Evolutionary conservation across 1,140 invertebrate species (phyloP), one percentile per base, ranked within the genome.

Genomic region (Diuraphis noxia): DNA sequence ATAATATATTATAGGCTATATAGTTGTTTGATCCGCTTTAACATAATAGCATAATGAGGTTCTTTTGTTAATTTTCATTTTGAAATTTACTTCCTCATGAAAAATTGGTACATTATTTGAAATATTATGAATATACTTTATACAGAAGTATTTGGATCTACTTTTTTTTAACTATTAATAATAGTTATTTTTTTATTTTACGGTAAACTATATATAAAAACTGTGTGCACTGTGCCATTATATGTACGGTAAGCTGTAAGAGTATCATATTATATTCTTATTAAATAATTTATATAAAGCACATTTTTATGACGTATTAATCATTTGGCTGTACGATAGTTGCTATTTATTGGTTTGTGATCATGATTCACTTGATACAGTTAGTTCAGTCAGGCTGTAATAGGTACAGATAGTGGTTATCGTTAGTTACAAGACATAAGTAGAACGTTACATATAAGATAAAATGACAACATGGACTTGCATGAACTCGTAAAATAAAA

Each of bases 371-470:
- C 7, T 10, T 8, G 38, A 9, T 89, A 43, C 40, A 77, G 52
- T 89, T 89, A 21, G 56, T 89, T 89, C 30, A 88, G 25, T 72
- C 36, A 72, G 56, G 4, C 17, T 34, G 21, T 19, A 34, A 41
- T 77, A 49, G 43, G 3, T 49, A 77, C 36, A 34, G 56, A 56
- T 77, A 43, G 63, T 43, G 40, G 56, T 49, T 41, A 41, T 88
- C 87, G 63, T 88, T 88, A 72, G 52, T 89, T 89, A 30, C 40
- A 41, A 77, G 63, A 89, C 40, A 43, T 89, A 77, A 77, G 34
- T 77, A 43, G 8, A 77, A n/a, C 30, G 19, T 89, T 89, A n/a
- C 40, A 77, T 56, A 89, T 56, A 89, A 89, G 40, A 77, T 1
- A 46, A 77, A 41, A 89, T 77, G 38, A 72, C 63, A 89, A 43